A percentile compares a stretch with the other conserved stretches of the same genome.
phyloP scores from a whole-genome alignment of 1,140 invertebrate genomes.

The Monochamus saltuarius region DNA sequence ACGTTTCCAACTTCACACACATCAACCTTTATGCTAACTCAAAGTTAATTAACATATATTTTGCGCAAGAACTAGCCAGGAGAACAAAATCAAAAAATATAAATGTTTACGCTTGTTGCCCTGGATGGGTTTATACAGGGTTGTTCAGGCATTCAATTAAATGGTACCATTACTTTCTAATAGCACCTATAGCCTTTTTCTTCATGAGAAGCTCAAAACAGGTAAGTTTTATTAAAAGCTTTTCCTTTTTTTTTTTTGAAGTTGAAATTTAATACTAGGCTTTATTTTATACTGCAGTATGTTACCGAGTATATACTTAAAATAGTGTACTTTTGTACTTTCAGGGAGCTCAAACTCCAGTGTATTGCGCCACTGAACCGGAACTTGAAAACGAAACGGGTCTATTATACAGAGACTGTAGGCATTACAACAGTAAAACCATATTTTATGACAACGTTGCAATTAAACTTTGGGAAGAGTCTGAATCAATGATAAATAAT shows the following conservation, averaged over 20 bases:
- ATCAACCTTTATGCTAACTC: conserved; percentile 84
- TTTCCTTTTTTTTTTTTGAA: background rate
- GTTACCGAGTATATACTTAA: background rate
- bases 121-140: conserved; percentile 82
- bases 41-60: conserved; percentile 76
- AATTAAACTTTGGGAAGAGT: conserved; percentile 69
- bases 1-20: no score
- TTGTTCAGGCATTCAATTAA: conserved; percentile 67
- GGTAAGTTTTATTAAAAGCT: conserved; percentile 53
- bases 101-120: conserved; percentile 75
- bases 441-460: conserved; percentile 62
- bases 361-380: conserved; percentile 73
- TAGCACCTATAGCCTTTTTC: conserved; percentile 67
- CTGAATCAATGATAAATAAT: conserved; percentile 56
- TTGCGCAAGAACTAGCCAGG: conserved; percentile 63
- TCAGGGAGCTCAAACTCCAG: conserved; percentile 72
- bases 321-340: conserved; percentile 21
- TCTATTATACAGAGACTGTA: conserved; percentile 73
- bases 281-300: conserved; percentile 4
- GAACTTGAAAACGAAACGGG: conserved; percentile 64
- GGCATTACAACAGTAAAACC: conserved; percentile 63
- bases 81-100: conserved; percentile 61
- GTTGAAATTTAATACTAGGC: conserved; percentile 1
- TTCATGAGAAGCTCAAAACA: conserved; percentile 72
- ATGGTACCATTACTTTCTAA: conserved; percentile 71